phyloP scores from a whole-genome alignment of 2,797 vertebrate genomes.

The Sebastes steindachneri region DNA sequence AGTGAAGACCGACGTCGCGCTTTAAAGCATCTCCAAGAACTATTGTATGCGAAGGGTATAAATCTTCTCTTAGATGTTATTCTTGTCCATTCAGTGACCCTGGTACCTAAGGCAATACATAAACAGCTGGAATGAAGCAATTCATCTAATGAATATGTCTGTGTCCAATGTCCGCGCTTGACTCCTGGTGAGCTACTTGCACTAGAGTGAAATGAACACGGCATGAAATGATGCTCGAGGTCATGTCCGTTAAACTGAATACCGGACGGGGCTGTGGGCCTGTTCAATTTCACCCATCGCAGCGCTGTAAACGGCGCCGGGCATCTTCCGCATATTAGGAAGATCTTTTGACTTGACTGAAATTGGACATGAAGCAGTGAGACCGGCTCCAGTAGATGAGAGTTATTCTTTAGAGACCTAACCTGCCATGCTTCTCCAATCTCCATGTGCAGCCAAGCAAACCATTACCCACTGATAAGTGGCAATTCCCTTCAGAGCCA shows the following conservation, averaged over 20 bases:
- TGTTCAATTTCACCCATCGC: slow-evolving; percentile 59
- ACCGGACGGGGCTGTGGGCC: slow-evolving; percentile 5
- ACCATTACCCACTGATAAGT: slow-evolving; percentile 36
- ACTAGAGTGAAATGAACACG: slow-evolving; percentile 18
- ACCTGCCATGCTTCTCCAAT: slow-evolving; percentile 20
- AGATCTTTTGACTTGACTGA: slow-evolving; percentile 42
- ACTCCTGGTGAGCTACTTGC: slow-evolving; percentile 12
- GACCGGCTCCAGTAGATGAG: slow-evolving; percentile 15
- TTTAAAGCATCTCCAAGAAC: slow-evolving; percentile 15
- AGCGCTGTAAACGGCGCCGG: slow-evolving; percentile 10
- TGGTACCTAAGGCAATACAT: slow-evolving; percentile 10
- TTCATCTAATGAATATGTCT: slow-evolving; percentile 56
- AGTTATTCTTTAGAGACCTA: slow-evolving; percentile 23
- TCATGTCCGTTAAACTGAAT: slow-evolving; percentile 21
- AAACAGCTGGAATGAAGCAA: slow-evolving; percentile 35
- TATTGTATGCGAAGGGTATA: neutral
- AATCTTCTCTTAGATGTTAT: slow-evolving; percentile 23
- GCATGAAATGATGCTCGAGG: slow-evolving; percentile 32
- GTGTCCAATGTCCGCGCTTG: slow-evolving; percentile 32
- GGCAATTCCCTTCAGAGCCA: slow-evolving; percentile 40
- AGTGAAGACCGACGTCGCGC: neutral
- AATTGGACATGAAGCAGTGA: slow-evolving; percentile 50
- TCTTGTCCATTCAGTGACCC: slow-evolving; percentile 45
- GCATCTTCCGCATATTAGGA: slow-evolving; percentile 35
- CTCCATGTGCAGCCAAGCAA: slow-evolving; percentile 49